phyloP scores from a whole-genome alignment of 2,113 vertebrate species.

The Crotalus helleri region DNA sequence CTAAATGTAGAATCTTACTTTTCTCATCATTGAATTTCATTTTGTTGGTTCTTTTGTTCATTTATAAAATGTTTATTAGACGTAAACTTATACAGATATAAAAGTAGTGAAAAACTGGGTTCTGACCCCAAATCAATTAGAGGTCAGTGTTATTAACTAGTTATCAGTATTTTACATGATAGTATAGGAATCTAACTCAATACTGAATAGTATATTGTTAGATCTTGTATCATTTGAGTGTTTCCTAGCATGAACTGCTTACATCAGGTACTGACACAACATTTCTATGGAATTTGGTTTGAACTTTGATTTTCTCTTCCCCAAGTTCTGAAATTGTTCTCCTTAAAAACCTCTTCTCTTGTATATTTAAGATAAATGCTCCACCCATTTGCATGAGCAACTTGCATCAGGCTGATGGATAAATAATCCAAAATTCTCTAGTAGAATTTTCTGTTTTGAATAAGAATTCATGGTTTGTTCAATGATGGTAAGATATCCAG shows the following conservation, averaged over 20 bases:
- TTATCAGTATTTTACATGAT: neutral
- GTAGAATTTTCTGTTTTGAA: neutral
- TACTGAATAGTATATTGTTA: neutral
- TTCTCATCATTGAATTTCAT: neutral
- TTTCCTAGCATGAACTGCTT: neutral
- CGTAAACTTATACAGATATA: neutral
- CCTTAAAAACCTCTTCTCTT: neutral
- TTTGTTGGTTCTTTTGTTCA: neutral
- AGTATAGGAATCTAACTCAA: neutral
- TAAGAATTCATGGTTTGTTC: neutral
- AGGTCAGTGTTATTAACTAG: neutral
- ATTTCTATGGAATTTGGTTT: neutral
- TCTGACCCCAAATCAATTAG: neutral
- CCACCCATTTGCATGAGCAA: neutral
- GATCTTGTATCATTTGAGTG: neutral
- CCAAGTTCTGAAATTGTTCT: neutral
- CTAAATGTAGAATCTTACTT: neutral
- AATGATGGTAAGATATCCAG: neutral
- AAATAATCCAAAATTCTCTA: neutral
- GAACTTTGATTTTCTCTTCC: neutral
- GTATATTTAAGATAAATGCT: neutral
- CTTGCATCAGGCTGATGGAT: neutral
- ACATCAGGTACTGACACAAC: neutral
- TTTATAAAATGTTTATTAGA: neutral
- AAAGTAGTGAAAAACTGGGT: neutral